phyloP scores from a whole-genome alignment of 2,888 invertebrate species.

The Clepsis dumicolana region DNA sequence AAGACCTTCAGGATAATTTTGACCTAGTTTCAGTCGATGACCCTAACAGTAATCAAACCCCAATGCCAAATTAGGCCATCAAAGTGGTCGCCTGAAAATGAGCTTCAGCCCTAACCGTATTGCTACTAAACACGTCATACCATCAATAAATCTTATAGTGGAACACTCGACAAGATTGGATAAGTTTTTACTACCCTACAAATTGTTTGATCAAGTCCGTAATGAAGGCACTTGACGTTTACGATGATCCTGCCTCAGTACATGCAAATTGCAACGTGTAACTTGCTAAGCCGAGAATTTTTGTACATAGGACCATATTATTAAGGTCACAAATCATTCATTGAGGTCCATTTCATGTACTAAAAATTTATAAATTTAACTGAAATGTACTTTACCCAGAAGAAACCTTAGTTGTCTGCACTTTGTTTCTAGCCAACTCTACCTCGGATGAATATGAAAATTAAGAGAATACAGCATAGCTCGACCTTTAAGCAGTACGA shows the following conservation, averaged over 20 bases:
- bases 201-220: constrained; percentile 65
- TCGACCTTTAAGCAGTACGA: no score
- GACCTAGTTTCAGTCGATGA: no score
- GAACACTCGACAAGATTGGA: constrained; percentile 64
- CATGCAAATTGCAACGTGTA: constrained; percentile 50
- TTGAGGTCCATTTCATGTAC: no score
- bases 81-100: no score
- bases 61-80: no score
- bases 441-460: constrained; percentile 14
- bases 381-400: constrained; percentile 22
- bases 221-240: constrained; percentile 52
- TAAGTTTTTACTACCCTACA: constrained; percentile 71
- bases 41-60: no score
- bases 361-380: constrained; percentile 31
- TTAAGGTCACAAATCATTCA: no score
- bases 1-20: no score
- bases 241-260: constrained; percentile 57
- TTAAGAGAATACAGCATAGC: neutral
- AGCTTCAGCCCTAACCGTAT: neutral
- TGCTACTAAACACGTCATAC: constrained; percentile 40
- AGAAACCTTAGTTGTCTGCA: constrained; percentile 8
- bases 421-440: constrained; percentile 12
- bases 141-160: constrained; percentile 61
- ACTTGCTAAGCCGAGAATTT: no score
- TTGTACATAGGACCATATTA: no score